A percentile compares a stretch with the other conserved stretches of the same genome.
Conservation (phyloP, 2,113 vertebrate species). For the Melanerpes aurifrons region DNA sequence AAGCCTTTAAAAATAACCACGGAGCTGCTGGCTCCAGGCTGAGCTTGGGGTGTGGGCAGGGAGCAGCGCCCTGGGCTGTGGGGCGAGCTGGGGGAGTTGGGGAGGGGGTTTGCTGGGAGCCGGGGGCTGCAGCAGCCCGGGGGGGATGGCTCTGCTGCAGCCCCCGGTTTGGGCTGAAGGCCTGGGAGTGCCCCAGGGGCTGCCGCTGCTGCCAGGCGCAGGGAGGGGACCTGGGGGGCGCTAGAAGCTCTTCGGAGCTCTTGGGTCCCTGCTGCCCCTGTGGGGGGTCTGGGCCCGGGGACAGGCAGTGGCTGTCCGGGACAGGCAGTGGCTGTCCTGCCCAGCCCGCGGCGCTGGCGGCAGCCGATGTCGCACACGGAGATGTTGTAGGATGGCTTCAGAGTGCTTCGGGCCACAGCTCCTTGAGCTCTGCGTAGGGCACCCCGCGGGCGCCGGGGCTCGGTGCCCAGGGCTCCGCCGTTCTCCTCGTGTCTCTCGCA, state of each 20-base stretch:
- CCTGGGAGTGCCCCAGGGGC: accelerated
- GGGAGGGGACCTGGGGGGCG: accelerated
- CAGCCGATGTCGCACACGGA: accelerated
- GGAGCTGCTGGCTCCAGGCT: slow-evolving; percentile 2
- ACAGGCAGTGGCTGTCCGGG: accelerated
- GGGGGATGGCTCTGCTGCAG: accelerated
- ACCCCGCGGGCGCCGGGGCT: too few species aligned
- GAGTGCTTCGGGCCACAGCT: too few species aligned
- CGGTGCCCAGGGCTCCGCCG: too few species aligned
- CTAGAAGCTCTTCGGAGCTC: background rate
- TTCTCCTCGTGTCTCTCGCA: too few species aligned
- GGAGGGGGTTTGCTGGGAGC: background rate
- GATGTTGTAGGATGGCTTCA: background rate
- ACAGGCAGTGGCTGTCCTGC: background rate
- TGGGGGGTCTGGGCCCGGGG: accelerated
- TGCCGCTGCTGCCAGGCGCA: background rate
- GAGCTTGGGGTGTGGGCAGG: background rate
- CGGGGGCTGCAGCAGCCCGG: background rate
- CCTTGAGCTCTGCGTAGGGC: too few species aligned
- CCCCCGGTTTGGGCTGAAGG: too few species aligned
- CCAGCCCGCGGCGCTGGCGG: accelerated
- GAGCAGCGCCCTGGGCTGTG: background rate
- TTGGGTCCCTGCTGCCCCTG: background rate
- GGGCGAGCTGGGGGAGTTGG: accelerated
- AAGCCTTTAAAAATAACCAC: slow-evolving; percentile 53